These are phyloP conservation scores for Calyptommatus sinebrachiatus DNA, from an alignment of 2,113 vertebrate genomes.

Conservation along the genomic window DNA sequence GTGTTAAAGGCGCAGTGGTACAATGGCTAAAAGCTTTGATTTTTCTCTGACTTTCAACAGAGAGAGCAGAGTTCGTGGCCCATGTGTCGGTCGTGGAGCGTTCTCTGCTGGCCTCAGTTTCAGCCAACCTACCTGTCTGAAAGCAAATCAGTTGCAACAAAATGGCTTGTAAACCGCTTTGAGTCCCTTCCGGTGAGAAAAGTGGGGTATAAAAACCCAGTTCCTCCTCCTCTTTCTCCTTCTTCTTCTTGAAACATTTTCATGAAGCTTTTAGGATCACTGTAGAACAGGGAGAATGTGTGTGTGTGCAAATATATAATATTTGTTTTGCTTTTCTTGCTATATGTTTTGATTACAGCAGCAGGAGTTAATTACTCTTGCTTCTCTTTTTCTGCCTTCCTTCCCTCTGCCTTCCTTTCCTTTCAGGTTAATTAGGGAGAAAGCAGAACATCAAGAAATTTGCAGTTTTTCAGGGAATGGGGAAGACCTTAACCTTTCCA, in stretches of 20 bases:
- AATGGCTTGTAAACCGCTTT: constrained; percentile 17
- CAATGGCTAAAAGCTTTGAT: too few relatives aligned
- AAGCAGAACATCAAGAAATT: constrained; percentile 61
- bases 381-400: constrained; percentile 42
- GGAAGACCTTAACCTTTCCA: constrained; percentile 42
- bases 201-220: too few relatives aligned
- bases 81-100: too few relatives aligned
- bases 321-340: constrained; percentile 36
- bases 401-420: neutral
- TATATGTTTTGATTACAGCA: constrained; percentile 58
- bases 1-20: too few relatives aligned
- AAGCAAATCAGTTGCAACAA: neutral
- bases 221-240: too few relatives aligned
- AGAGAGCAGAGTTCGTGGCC: too few relatives aligned
- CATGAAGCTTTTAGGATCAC: constrained; percentile 40
- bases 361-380: constrained; percentile 72
- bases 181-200: too few relatives aligned
- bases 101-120: too few relatives aligned
- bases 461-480: constrained; percentile 55
- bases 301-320: neutral
- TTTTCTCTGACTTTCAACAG: too few relatives aligned
- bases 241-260: neutral
- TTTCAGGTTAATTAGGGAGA: constrained; percentile 72
- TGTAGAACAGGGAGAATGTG: constrained; percentile 43
- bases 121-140: too few relatives aligned